Percentiles rank a stretch among this genome's conserved stretches.
Conservation (phyloP, 2,888 invertebrate genomes). For the Thelaira solivaga region DNA sequence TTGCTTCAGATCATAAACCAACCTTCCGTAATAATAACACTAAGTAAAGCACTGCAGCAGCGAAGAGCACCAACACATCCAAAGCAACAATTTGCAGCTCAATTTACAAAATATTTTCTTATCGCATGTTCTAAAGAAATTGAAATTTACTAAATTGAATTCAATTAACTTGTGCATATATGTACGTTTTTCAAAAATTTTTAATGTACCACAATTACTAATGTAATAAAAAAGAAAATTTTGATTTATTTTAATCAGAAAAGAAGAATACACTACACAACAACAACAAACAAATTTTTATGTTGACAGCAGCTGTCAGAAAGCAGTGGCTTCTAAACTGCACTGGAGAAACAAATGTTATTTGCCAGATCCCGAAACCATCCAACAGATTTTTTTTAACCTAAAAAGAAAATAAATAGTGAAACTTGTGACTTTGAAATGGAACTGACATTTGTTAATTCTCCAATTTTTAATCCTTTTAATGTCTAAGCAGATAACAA, state of each 20-base stretch:
- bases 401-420: too few species aligned
- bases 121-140: slow-evolving; percentile 10
- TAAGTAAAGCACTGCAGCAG: not conserved
- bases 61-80: slow-evolving; percentile 18
- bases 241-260: slow-evolving; percentile 62
- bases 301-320: slow-evolving; percentile 33
- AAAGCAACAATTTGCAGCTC: slow-evolving; percentile 25
- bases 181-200: slow-evolving; percentile 14
- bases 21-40: not conserved
- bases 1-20: not conserved
- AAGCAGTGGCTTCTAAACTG: slow-evolving; percentile 32
- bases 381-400: too few species aligned
- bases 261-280: slow-evolving; percentile 57
- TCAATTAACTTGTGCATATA: slow-evolving; percentile 45
- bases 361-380: not conserved
- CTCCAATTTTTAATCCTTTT: too few species aligned
- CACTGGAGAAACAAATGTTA: not conserved
- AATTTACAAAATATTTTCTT: slow-evolving; percentile 19
- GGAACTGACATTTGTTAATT: too few species aligned
- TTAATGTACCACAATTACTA: slow-evolving; percentile 33
- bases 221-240: slow-evolving; percentile 40
- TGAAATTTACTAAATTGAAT: slow-evolving; percentile 38
- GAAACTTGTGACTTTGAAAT: too few species aligned
- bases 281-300: slow-evolving; percentile 44
- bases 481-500: too few species aligned